A percentile compares a stretch with the other conserved stretches of the same genome.
Evolutionary conservation across 2,113 vertebrate genomes (phyloP).

Genomic region (Dinomys branickii): DNA sequence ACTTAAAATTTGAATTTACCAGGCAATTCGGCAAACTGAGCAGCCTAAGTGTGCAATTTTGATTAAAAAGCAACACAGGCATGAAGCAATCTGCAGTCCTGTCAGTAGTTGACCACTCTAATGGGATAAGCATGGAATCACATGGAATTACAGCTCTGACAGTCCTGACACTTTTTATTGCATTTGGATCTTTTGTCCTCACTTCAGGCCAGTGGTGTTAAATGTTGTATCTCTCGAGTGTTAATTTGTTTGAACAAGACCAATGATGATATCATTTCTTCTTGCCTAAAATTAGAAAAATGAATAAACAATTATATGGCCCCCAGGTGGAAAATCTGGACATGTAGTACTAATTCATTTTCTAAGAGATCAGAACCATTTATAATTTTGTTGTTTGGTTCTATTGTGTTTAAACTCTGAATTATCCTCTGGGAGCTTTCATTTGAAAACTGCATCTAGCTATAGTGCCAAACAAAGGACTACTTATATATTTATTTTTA

Average conservation of each 20-base stretch:
- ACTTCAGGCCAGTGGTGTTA: neutral
- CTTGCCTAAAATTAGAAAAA: constrained; percentile 12
- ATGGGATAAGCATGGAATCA: constrained; percentile 57
- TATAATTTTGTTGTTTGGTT: neutral
- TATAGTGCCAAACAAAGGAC: neutral
- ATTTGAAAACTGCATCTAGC: neutral
- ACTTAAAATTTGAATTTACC: constrained; percentile 45
- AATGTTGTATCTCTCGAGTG: constrained; percentile 26
- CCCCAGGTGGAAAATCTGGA: neutral
- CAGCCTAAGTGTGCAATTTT: neutral
- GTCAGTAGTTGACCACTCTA: neutral
- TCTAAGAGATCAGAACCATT: neutral
- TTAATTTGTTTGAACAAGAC: constrained; percentile 55
- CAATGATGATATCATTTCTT: constrained; percentile 46
- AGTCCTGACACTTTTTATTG: constrained; percentile 61
- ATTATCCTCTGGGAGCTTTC: neutral
- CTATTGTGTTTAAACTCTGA: constrained; percentile 2
- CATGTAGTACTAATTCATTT: neutral
- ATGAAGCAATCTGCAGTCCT: neutral
- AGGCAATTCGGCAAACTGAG: constrained; percentile 62
- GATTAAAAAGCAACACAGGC: constrained; percentile 69
- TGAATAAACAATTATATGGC: neutral
- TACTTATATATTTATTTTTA: neutral
- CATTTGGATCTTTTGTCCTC: constrained; percentile 53
- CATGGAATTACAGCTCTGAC: constrained; percentile 64